Evolutionary conservation across 2,888 invertebrate species (phyloP), one percentile per base, ranked within the genome.

Genomic region (Cephus pulcher): DNA sequence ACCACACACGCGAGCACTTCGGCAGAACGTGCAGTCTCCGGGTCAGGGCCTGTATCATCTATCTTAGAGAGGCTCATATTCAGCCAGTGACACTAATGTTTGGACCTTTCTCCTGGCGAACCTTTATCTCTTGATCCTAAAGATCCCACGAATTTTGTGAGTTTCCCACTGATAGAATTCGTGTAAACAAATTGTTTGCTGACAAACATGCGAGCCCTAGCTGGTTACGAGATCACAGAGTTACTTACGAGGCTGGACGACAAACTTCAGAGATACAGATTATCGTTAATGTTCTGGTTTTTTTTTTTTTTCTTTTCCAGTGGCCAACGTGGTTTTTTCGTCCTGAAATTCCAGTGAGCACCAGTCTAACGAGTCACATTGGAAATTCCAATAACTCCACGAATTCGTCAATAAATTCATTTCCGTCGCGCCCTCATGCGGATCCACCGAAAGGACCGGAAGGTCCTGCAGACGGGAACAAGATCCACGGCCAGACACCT

Each of bases 401-500:
- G 23, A 83, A 79, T 12, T 82, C 84, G 76, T 75, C 81, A 69
- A 74, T 84, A 34, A 71, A 81, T 73, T 75, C 81, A 80, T 37
- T 23, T 75, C 80, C 86, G 33, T 82, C 88, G 12, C 88, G 86
- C 77, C 83, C 82, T 9, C 84, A 87, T 33, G 74, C 84, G 11
- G 89, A 89, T 4, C 68, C 81, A 32, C 76, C 84, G 12, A 89
- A 89, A 78, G 81, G 78, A 37, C 82, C 82, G 56, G 86, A 88
- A 33, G 80, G 82, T 23, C 80, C 86, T 23, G 78, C 85, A 75
- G 86, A 89, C 77, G 81, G 82, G 74, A 86, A 82, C 76, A 90
- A 88, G 75, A 83, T 91, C 56, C 91, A 91, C 70, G 91, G 91
- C 30, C 90, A 91, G 80, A 87, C 87, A 40, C 91, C 91, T 68